These are phyloP conservation scores for Tenebrio molitor DNA, from an alignment of 1,140 invertebrate species.

Conservation along the genomic window DNA sequence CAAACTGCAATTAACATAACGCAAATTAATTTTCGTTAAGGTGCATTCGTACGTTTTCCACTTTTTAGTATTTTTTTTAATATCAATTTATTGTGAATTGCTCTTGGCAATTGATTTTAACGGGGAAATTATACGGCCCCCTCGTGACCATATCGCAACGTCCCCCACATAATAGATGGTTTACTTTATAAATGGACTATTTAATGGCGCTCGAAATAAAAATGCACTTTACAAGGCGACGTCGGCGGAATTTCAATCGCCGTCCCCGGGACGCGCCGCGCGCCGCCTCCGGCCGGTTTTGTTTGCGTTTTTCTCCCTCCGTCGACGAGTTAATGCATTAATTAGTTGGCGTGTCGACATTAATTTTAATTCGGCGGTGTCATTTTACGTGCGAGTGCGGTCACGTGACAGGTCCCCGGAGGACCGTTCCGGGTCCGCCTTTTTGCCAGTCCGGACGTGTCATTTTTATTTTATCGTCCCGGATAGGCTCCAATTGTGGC, in stretches of 20 bases:
- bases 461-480: slow-evolving; percentile 35
- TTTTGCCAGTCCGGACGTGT: background rate
- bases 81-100: too few species aligned
- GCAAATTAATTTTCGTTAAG: too few species aligned
- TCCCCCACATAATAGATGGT: slow-evolving; percentile 3
- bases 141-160: too few species aligned
- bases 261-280: background rate
- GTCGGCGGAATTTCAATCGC: background rate
- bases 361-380: slow-evolving; percentile 34
- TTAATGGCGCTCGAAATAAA: slow-evolving; percentile 5
- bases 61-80: too few species aligned
- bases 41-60: too few species aligned
- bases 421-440: slow-evolving; percentile 9
- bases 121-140: too few species aligned
- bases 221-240: slow-evolving; percentile 10
- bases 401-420: slow-evolving; percentile 14
- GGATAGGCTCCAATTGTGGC: background rate
- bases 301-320: background rate
- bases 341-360: slow-evolving; percentile 21
- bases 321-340: slow-evolving; percentile 13
- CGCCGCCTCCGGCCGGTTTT: background rate
- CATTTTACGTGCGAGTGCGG: slow-evolving; percentile 1
- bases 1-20: too few species aligned
- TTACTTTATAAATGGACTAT: slow-evolving; percentile 11
- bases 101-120: too few species aligned